Conservation (phyloP, 2,888 invertebrate species). For the Drosophila formosana region DNA sequence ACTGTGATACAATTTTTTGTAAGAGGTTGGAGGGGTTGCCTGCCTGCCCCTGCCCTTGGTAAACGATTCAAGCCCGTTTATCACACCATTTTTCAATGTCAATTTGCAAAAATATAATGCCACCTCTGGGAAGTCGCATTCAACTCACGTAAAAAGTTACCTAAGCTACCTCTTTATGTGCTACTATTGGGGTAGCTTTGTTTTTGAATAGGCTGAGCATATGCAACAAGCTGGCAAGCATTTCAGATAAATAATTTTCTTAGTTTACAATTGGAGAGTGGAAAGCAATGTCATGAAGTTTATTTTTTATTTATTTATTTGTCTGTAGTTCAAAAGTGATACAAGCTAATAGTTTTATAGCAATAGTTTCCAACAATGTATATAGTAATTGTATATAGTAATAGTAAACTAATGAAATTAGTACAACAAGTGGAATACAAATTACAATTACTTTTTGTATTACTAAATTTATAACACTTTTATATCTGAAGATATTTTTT, state of each 20-base stretch:
- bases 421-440: too few species aligned
- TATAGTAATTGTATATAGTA: too few species aligned
- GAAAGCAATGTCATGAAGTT: too few species aligned
- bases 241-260: not conserved
- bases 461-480: too few species aligned
- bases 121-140: conserved; percentile 63
- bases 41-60: not conserved
- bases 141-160: not conserved
- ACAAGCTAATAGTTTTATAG: too few species aligned
- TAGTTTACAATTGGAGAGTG: not conserved
- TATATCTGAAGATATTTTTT: too few species aligned
- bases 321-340: too few species aligned
- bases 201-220: not conserved
- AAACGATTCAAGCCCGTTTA: conserved; percentile 39
- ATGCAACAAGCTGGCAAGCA: not conserved
- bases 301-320: too few species aligned
- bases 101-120: conserved; percentile 61
- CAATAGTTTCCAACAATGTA: too few species aligned
- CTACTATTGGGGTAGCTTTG: conserved; percentile 17
- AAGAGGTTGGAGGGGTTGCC: conserved; percentile 10
- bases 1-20: conserved; percentile 4
- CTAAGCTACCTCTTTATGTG: not conserved
- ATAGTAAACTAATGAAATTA: too few species aligned
- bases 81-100: conserved; percentile 75
- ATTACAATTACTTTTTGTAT: too few species aligned